Conservation (phyloP, 2,888 invertebrate species). For the Zygothrica quintamaculata region DNA sequence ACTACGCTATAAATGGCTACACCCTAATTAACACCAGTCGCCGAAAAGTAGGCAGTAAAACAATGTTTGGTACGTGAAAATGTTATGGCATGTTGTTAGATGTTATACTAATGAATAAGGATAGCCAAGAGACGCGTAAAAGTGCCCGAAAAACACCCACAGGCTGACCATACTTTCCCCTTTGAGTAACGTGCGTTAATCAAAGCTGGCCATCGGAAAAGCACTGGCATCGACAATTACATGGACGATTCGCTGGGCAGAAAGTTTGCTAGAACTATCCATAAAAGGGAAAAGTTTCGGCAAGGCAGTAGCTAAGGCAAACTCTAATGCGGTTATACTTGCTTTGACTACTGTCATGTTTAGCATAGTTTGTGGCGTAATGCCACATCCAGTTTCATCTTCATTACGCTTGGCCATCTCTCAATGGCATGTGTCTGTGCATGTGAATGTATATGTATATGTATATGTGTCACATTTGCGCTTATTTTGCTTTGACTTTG, state of each 20-base stretch:
- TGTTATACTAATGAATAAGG: constrained; percentile 59
- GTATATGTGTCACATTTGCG: constrained; percentile 58
- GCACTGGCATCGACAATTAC: constrained; percentile 39
- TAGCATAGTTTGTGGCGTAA: constrained; percentile 49
- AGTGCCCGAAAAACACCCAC: constrained; percentile 25
- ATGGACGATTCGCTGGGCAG: constrained; percentile 33
- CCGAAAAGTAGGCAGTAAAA: constrained; percentile 31
- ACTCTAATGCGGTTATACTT: constrained; percentile 38
- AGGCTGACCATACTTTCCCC: constrained; percentile 26
- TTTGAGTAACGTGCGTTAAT: constrained; percentile 24
- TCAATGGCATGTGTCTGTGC: background rate
- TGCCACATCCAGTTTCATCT: constrained; percentile 8
- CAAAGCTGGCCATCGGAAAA: constrained; percentile 41
- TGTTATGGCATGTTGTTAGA: constrained; percentile 30
- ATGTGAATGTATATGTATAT: too few relatives aligned
- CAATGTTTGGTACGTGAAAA: constrained; percentile 42
- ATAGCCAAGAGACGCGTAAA: constrained; percentile 47
- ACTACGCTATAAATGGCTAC: constrained; percentile 2
- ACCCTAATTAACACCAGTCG: constrained; percentile 44
- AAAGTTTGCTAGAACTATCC: constrained; percentile 19
- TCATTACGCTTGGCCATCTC: constrained; percentile 11
- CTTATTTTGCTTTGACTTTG: constrained; percentile 36
- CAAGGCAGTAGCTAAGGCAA: too few relatives aligned
- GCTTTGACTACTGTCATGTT: constrained; percentile 12
- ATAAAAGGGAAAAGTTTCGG: constrained; percentile 6